These are phyloP conservation scores for Hippoglossus hippoglossus DNA, from an alignment of 2,797 vertebrate genomes.

Conservation along the genomic window DNA sequence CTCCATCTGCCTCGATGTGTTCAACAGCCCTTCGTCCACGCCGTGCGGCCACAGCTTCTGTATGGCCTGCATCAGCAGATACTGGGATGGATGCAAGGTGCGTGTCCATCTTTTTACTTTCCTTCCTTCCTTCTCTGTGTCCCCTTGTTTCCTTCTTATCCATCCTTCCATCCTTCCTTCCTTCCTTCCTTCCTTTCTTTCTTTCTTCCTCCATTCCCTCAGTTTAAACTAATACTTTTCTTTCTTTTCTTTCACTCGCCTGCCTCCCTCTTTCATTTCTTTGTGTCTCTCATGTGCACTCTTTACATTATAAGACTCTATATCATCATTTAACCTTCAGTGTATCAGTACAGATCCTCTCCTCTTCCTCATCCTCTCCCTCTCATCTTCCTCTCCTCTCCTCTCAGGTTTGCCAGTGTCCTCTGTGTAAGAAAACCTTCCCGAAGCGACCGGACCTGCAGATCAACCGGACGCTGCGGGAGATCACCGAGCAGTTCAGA, in stretches of 20 bases:
- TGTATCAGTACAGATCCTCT: background rate
- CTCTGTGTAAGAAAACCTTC: slow-evolving; percentile 82
- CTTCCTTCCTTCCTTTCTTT: too few relatives aligned
- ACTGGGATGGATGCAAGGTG: slow-evolving; percentile 77
- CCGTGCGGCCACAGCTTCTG: slow-evolving; percentile 91
- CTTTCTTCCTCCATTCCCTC: too few relatives aligned
- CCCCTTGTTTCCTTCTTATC: too few relatives aligned
- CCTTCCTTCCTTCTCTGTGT: background rate
- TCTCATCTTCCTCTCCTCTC: background rate
- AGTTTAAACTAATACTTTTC: too few relatives aligned
- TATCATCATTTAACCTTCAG: too few relatives aligned
- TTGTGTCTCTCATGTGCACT: too few relatives aligned
- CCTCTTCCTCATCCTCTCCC: background rate
- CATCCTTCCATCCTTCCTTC: too few relatives aligned
- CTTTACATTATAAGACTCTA: too few relatives aligned
- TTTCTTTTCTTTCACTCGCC: too few relatives aligned
- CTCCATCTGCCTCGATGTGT: slow-evolving; percentile 83
- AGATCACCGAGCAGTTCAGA: slow-evolving; percentile 83
- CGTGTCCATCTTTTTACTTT: background rate
- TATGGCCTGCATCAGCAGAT: slow-evolving; percentile 79
- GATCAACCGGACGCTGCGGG: slow-evolving; percentile 84
- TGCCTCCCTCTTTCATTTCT: too few relatives aligned
- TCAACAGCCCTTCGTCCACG: slow-evolving; percentile 81
- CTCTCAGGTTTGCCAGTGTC: slow-evolving; percentile 79
- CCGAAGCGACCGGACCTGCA: slow-evolving; percentile 73